Evolutionary conservation across 2,888 invertebrate species (phyloP).

Genomic region (Cyclophora albipunctata): DNA sequence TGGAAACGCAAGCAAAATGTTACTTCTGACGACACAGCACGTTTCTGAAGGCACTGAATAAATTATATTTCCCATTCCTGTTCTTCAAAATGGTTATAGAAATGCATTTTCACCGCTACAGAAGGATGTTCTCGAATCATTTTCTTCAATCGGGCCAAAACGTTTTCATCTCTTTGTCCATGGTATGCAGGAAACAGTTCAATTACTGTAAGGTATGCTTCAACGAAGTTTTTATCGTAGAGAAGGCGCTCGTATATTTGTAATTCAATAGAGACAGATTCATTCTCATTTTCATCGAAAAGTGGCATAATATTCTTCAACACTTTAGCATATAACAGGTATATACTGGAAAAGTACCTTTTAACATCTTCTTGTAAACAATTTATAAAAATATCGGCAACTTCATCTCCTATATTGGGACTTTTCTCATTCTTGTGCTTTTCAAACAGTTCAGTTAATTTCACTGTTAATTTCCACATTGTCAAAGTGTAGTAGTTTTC

Average conservation of each 20-base stretch:
- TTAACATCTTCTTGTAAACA: conserved; percentile 40
- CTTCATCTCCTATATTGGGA: too few species aligned
- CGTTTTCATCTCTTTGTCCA: neutral
- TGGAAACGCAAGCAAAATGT: too few species aligned
- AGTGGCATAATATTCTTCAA: conserved; percentile 8
- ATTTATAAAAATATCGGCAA: conserved; percentile 11
- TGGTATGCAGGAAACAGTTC: conserved; percentile 16
- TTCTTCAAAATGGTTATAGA: conserved; percentile 11
- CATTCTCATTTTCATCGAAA: too few species aligned
- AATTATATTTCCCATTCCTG: too few species aligned
- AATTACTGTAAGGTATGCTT: conserved; percentile 37
- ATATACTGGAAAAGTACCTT: conserved; percentile 39
- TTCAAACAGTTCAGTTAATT: conserved; percentile 27
- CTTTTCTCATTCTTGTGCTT: conserved; percentile 10
- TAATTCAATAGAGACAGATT: conserved; percentile 1
- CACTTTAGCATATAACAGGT: conserved; percentile 33
- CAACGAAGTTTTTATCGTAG: conserved; percentile 29
- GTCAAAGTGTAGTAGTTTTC: conserved; percentile 44
- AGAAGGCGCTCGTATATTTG: conserved; percentile 28
- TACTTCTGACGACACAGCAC: too few species aligned
- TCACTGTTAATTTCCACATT: conserved; percentile 35
- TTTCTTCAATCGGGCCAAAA: conserved; percentile 10
- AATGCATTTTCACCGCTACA: conserved; percentile 42
- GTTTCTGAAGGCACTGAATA: too few species aligned
- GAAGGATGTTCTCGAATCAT: conserved; percentile 30